These are phyloP conservation scores for Pteropus alecto DNA, from an alignment of 2,113 vertebrate genomes.

Conservation along the genomic window DNA sequence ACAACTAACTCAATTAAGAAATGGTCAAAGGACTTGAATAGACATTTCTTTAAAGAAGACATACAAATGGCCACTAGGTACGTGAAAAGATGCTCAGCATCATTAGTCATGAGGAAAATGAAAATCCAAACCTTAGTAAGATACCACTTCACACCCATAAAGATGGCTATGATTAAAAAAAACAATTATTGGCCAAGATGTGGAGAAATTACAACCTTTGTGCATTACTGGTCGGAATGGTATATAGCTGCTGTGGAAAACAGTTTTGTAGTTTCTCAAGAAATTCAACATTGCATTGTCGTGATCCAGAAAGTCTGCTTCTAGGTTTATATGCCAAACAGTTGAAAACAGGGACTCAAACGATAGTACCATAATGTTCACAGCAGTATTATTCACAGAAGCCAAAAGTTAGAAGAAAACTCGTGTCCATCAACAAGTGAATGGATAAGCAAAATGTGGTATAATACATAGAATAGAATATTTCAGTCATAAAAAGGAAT, in stretches of 20 bases:
- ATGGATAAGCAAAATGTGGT: background rate
- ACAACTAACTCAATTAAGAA: background rate
- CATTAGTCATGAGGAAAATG: slow-evolving; percentile 2
- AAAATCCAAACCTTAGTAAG: background rate
- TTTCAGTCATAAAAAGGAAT: background rate
- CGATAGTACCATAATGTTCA: background rate
- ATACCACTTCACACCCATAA: background rate
- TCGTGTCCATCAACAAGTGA: background rate
- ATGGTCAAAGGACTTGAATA: background rate
- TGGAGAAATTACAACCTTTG: background rate
- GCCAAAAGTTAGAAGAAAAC: background rate
- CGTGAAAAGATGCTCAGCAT: background rate
- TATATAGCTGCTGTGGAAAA: background rate
- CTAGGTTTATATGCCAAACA: background rate
- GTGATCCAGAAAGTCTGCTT: background rate
- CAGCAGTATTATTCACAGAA: background rate
- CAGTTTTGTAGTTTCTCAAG: background rate
- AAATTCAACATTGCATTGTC: background rate
- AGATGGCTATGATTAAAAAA: background rate
- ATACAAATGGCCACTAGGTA: background rate
- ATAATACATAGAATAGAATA: background rate
- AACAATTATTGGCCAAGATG: background rate
- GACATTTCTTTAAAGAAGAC: background rate
- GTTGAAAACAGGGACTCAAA: background rate
- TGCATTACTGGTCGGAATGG: background rate